These are phyloP conservation scores for Polyploca ridens DNA, from an alignment of 2,888 invertebrate species.

Conservation along the genomic window DNA sequence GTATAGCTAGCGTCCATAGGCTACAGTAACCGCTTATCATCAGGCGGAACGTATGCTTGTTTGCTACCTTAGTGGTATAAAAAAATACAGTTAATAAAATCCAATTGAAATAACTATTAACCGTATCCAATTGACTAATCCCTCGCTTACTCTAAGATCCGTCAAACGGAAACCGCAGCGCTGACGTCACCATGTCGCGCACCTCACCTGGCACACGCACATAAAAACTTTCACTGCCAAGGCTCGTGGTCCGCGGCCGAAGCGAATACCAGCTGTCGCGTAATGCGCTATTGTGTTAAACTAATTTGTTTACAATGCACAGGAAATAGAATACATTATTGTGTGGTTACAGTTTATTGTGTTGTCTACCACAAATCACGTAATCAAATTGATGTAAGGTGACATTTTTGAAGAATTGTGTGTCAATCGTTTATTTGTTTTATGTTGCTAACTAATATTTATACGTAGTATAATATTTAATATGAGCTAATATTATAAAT, in stretches of 20 bases:
- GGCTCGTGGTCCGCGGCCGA: conserved; percentile 46
- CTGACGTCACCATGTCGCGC: conserved; percentile 40
- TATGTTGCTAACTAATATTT: no score
- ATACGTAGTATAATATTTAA: no score
- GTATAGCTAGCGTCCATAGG: no score
- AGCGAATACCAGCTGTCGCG: neutral
- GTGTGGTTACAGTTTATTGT: neutral
- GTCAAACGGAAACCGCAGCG: conserved; percentile 41
- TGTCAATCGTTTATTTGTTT: no score
- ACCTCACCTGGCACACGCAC: conserved; percentile 34
- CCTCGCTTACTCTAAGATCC: neutral
- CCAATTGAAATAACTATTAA: neutral
- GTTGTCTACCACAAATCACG: conserved; percentile 3
- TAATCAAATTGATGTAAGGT: conserved; percentile 4
- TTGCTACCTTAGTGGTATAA: no score
- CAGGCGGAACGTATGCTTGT: no score
- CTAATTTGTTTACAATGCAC: neutral
- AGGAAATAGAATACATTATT: conserved; percentile 8
- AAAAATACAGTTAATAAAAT: no score
- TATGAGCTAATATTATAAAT: no score
- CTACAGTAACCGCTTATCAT: no score
- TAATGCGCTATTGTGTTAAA: conserved; percentile 5
- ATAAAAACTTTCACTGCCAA: conserved; percentile 80
- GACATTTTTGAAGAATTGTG: neutral
- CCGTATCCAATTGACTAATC: neutral